Evolutionary conservation across 2,113 vertebrate genomes (phyloP), one percentile per base, ranked within the genome.

Genomic region (Chloropsis hardwickii): DNA sequence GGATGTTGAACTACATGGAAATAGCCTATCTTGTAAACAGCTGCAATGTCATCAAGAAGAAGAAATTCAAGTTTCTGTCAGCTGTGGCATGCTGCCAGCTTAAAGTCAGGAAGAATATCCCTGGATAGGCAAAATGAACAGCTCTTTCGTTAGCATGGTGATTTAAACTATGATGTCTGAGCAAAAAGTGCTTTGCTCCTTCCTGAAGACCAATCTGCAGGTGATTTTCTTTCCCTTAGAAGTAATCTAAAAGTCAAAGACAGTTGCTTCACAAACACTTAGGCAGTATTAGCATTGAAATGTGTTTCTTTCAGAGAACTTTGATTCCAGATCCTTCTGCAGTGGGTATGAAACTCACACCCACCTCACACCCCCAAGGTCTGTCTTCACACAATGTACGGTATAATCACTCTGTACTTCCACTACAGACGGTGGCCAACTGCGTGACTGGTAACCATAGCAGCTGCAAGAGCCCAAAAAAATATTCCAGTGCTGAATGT

Each of bases 391-490:
- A 96, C 89, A 96, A 94, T 82, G 73, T 77, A 80, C 77, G 10
- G 64, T 40, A 73, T 84, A 93, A 96, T 94, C 83, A 57, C 82
- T 86, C 81, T 83, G 66, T 74, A 89, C 73, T 94, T 94, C 93
- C 67, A 91, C 86, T 85, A 83, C 80, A 92, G 94, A 96, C 93
- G 90, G 92, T 95, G 92, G 87, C 94, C 94, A 97, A n/a, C 91
- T 19, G 9, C 29, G 48, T 92, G 94, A 92, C 90, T 96, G 96
- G 97, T 97, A 97, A 97, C 97, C 97, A 97, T 97, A 97, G 97
- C 96, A 97, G 96, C 96, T 96, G 94, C 87, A 96, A 78, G 74
- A 90, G 77, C 89, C 69, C 10, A 3, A 39, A 48, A 65, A 84
- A 92, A 87, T 39, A n/a, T 53, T 64, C 91, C 81, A 65, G 61